Evolutionary conservation across 2,888 invertebrate genomes (phyloP).

Genomic region (Polydrusus tereticollis): DNA sequence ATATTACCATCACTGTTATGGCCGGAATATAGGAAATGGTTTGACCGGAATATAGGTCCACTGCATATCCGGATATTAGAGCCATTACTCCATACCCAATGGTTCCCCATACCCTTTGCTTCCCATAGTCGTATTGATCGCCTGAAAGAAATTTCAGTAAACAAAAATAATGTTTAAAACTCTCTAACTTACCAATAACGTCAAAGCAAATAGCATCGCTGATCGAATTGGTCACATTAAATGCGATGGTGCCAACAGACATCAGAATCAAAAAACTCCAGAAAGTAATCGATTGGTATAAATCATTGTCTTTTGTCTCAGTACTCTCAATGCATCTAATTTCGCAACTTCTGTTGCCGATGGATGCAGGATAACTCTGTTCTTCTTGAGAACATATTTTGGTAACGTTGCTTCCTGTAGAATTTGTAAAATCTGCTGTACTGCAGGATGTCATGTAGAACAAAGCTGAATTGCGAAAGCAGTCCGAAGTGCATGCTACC

Average conservation of each 20-base stretch:
- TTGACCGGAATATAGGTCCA: slow-evolving; percentile 75
- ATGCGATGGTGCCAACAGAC: slow-evolving; percentile 82
- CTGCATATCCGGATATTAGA: slow-evolving; percentile 76
- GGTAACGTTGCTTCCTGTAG: neutral
- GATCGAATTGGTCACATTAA: slow-evolving; percentile 87
- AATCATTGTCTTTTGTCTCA: slow-evolving; percentile 53
- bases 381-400: slow-evolving; percentile 40
- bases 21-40: slow-evolving; percentile 79
- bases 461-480: slow-evolving; percentile 45
- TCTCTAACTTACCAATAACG: slow-evolving; percentile 75
- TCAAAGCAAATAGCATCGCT: slow-evolving; percentile 94
- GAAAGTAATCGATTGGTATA: slow-evolving; percentile 75
- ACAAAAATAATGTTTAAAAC: neutral
- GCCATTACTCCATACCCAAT: slow-evolving; percentile 84
- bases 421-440: slow-evolving; percentile 23
- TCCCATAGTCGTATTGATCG: slow-evolving; percentile 79
- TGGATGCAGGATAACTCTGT: slow-evolving; percentile 21
- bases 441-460: slow-evolving; percentile 42
- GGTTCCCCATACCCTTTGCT: slow-evolving; percentile 87
- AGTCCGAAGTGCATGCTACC: slow-evolving; percentile 51
- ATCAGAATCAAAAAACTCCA: slow-evolving; percentile 82
- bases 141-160: slow-evolving; percentile 67
- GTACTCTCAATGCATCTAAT: slow-evolving; percentile 59
- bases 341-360: slow-evolving; percentile 49
- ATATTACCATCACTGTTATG: slow-evolving; percentile 75